These are phyloP conservation scores for Eulithis testata DNA, from an alignment of 2,888 invertebrate species.

Conservation along the genomic window DNA sequence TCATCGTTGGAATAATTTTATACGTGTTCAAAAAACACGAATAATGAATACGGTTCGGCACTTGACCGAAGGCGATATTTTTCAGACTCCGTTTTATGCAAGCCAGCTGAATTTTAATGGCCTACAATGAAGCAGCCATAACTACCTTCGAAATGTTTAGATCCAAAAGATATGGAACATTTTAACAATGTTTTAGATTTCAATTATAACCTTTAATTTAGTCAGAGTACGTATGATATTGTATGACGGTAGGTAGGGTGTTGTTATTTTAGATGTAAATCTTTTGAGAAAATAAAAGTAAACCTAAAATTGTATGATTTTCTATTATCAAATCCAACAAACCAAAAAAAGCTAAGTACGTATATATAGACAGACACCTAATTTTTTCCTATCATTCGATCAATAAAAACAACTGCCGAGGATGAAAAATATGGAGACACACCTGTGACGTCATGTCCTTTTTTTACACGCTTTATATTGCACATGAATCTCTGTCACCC, in stretches of 20 bases:
- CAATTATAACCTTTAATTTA: not conserved
- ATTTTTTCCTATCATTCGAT: no score
- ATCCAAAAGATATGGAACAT: constrained; percentile 28
- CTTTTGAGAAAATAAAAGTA: no score
- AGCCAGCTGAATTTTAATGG: constrained; percentile 53
- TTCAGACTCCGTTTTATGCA: constrained; percentile 48
- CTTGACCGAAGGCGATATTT: constrained; percentile 51
- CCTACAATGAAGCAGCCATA: constrained; percentile 46
- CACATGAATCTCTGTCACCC: constrained; percentile 26
- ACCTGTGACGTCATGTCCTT: not conserved
- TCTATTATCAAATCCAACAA: no score
- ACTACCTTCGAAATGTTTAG: constrained; percentile 32
- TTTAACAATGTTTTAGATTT: constrained; percentile 8
- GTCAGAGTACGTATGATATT: not conserved
- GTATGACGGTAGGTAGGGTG: not conserved
- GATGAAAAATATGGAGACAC: no score
- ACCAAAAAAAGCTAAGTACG: no score
- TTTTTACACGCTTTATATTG: no score
- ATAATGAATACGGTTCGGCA: constrained; percentile 40
- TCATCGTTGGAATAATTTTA: constrained; percentile 12
- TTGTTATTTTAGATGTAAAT: no score
- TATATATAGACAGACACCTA: no score
- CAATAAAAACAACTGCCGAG: no score
- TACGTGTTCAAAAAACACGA: constrained; percentile 29
- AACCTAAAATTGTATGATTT: no score